These are phyloP conservation scores for Clitarchus hookeri DNA, from an alignment of 2,888 invertebrate genomes.

Conservation along the genomic window DNA sequence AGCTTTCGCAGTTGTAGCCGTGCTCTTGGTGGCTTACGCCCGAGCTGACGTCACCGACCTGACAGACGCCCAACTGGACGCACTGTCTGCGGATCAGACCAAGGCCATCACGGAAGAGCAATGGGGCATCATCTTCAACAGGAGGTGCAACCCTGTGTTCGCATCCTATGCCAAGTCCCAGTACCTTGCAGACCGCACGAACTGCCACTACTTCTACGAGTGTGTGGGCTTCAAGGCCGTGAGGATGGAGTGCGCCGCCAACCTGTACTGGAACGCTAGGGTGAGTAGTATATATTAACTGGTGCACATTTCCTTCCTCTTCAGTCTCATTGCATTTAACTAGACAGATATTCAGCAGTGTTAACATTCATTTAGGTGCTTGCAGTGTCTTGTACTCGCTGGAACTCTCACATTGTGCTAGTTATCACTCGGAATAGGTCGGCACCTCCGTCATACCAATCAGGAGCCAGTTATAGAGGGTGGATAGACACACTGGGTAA, in stretches of 20 bases:
- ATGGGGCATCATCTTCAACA: conserved; percentile 12
- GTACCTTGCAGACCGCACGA: background rate
- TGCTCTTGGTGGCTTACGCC: conserved; percentile 15
- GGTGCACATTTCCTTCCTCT: no score
- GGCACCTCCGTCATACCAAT: no score
- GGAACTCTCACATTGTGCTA: no score
- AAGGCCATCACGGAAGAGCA: background rate
- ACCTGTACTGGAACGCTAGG: conserved; percentile 17
- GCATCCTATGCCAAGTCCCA: background rate
- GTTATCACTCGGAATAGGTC: no score
- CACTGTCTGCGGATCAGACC: background rate
- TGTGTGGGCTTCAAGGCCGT: background rate
- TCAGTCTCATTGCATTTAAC: no score
- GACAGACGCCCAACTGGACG: background rate
- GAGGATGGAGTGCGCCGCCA: conserved; percentile 23
- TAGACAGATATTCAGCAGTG: no score
- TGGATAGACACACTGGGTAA: no score
- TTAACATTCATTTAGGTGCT: no score
- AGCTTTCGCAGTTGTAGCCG: background rate
- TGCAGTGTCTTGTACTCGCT: no score
- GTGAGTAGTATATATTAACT: background rate
- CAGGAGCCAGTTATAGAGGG: no score
- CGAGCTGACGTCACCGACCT: conserved; percentile 10
- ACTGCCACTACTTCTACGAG: conserved; percentile 24
- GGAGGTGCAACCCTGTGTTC: background rate